Base-by-base conservation (phyloP, 2,888 invertebrate genomes). In the Heliconius cydno region DNA sequence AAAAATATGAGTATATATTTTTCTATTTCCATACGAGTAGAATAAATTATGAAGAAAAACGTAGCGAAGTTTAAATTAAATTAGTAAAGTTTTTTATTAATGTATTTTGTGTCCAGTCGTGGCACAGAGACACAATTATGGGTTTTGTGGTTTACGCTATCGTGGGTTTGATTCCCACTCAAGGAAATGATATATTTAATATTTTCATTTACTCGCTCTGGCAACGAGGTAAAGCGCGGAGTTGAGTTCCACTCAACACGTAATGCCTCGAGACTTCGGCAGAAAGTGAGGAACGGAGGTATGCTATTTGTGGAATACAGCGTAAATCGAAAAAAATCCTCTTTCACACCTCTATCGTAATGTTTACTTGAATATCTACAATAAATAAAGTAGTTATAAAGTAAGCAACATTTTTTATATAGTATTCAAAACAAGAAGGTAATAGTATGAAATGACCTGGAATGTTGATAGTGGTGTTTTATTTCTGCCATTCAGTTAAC, bases 381-480 rank as follows among this genome's bases (percentile, higher is more conserved):
- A 68, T 68, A 25, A 67, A 52, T 52, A 68, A 34, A 57, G 67
- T 25, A 25, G 57, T 34, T 71, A 41, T 46, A 19, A 57, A 60
- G 25, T 28, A 57, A 34, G 73, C 57, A 25, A 52, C 19, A 57
- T 78, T 65, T 82, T 79, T 80, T 67, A 82, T 79, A 78, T 76
- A 78, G 67, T 80, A 78, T 83, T 80, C 80, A 83, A 83, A 91
- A 90, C 90, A 92, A 91, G 90, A 92, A 91, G 89, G 92, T 92
- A 92, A 92, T 93, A 89, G 87, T 89, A 89, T 88, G 89, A 91
- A 92, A 91, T 94, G 94, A 92, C 92, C 94, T 94, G 94, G 94
- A 93, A 94, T 94, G 92, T 92, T 93, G 92, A 93, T 93, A 93
- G 93, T 92, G 90, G 91, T 91, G 93, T 94, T 86, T 86, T 94